These are phyloP conservation scores for Notarius lentiginosus DNA, from an alignment of 2,113 vertebrate species.

Conservation along the genomic window DNA sequence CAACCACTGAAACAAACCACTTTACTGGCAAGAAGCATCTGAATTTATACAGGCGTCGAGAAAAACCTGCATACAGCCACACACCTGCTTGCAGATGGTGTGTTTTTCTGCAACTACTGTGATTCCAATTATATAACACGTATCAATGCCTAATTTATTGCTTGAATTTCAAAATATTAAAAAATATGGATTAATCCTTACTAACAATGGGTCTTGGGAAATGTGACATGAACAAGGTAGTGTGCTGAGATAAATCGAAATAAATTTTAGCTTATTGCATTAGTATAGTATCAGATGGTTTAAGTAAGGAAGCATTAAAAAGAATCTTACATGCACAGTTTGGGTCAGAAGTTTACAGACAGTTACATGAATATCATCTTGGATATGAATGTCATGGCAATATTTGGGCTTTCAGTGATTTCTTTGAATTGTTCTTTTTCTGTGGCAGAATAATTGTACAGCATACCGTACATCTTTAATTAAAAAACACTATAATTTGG, in stretches of 20 bases:
- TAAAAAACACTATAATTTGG: too few species aligned
- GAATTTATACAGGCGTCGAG: too few species aligned
- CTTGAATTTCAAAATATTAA: neutral
- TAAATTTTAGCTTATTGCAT: neutral
- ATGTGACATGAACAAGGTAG: neutral
- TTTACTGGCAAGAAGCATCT: neutral
- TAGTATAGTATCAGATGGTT: neutral
- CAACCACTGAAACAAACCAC: constrained; percentile 17
- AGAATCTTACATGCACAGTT: neutral
- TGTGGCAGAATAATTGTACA: too few species aligned
- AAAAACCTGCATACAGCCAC: neutral
- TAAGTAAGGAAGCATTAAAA: neutral
- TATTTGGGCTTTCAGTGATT: too few species aligned
- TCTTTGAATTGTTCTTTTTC: too few species aligned
- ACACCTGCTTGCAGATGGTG: constrained; percentile 3
- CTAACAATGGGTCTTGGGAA: neutral
- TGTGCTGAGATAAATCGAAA: neutral
- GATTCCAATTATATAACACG: neutral
- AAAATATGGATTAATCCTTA: neutral
- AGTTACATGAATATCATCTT: too few species aligned
- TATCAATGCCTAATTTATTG: neutral
- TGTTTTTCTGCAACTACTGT: neutral
- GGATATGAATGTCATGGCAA: too few species aligned
- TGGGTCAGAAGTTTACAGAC: too few species aligned
- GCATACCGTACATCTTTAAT: too few species aligned